Base-by-base conservation (phyloP, 2,888 invertebrate genomes). In the Blomia tropicalis region DNA sequence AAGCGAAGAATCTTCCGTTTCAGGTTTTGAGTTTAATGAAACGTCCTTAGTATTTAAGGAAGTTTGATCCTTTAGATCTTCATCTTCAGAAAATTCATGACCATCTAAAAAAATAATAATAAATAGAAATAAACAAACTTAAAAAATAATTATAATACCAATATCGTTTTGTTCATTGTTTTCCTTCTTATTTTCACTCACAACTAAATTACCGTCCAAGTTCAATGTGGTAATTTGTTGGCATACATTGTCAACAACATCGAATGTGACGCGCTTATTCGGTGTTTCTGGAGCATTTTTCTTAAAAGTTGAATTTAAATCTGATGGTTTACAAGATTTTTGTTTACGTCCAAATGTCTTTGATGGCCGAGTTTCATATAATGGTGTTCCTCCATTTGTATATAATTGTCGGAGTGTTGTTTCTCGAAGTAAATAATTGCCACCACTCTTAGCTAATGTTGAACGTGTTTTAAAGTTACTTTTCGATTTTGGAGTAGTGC, bases 191-290 rank as follows among this genome's bases (percentile, higher is more conserved):
- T 41, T n/a, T 41, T 41, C 41, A 41, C 14, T 17, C 41, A 41
- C n/a, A n/a, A 41, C 14, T n/a, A 17, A 14, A n/a, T 41, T n/a
- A 41, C 14, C 41, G n/a, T n/a, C n/a, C n/a, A n/a, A n/a, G n/a
- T n/a, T n/a, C n/a, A n/a, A n/a, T n/a, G n/a, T n/a, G n/a, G n/a
- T n/a, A n/a, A n/a, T n/a, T n/a, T n/a, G n/a, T n/a, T n/a, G n/a
- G n/a, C n/a, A n/a, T 7, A 47, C 51, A 27, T 47, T 47, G 7
- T 27, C 27, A 22, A 47, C n/a, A 7, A 47, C 27, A 27, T 47
- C 51, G 22, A 47, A 47, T 22, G 51, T 47, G 7, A 11, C 51
- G 22, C 51, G 51, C 51, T 47, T 47, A n/a, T 47, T 47, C 14
- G 51, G 23, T 14, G 51, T 27, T 47, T 22, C 51, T 7, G 22